Base-by-base conservation (phyloP, 1,140 invertebrate genomes). In the Aricia agestis region DNA sequence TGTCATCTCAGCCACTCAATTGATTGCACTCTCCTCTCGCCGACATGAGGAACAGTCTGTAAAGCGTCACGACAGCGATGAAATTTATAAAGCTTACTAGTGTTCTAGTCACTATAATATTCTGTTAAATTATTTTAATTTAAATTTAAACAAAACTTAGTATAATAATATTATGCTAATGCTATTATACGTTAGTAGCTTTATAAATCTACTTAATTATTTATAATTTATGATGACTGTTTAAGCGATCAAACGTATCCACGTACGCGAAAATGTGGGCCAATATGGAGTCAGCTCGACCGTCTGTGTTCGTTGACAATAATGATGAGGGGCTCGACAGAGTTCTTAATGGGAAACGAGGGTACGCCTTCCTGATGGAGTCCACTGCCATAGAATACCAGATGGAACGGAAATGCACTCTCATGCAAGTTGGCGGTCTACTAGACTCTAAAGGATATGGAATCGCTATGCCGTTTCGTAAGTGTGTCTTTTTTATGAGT, bases 311-410 rank as follows among this genome's bases (percentile, higher is more conserved):
- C 76, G 95, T 96, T 0, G 93, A 93, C 31, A 94, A 89, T 19
- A 98, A 97, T 74, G 93, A 94, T 10, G 97, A 98, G 83, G 98
- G 98, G 13, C 95, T 98, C 0, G 94, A 97, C 13, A 91, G 95
- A 65, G 97, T 98, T 0, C 77, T 92, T 13, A 94, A 94, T 74
- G 93, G 93, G 6, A 94, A 96, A 80, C 87, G 93, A 41, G 78
- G 82, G 6, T 98, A 97, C 81, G 97, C 96, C 2, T 98, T 96
- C 83, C 91, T 97, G 5, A 97, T 98, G 97, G 97, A 98, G 87
- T 97, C 96, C 0, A 95, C 96, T 0, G 93, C 94, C 18, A 94
- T 98, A 73, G 96, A 97, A 74, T 98, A 96, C 82, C 94, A 95
- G 74, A 92, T 94, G 25, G 95, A 96, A 77, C 89, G 95, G 25